Conservation (phyloP, 2,888 invertebrate species). For the Calliphora vomitoria region DNA sequence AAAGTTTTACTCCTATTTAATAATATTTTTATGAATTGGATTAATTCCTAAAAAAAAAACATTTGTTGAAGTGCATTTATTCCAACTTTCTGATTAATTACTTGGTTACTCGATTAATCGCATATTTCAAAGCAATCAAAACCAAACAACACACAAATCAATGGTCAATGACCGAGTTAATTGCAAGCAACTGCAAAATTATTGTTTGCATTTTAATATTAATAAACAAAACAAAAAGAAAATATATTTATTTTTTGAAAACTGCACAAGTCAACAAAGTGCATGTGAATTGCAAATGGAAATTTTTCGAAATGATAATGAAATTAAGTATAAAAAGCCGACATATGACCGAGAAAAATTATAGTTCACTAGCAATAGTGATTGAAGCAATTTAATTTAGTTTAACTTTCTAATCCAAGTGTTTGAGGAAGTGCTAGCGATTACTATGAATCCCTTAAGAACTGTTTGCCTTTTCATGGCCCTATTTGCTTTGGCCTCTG, state of each 20-base stretch:
- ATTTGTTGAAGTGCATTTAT: too few species aligned
- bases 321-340: constrained; percentile 23
- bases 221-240: not conserved
- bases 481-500: constrained; percentile 76
- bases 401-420: constrained; percentile 42
- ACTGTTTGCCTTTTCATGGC: constrained; percentile 78
- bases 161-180: constrained; percentile 41
- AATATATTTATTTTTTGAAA: not conserved
- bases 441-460: constrained; percentile 79
- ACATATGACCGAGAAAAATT: not conserved
- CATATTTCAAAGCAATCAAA: not conserved
- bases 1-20: too few species aligned
- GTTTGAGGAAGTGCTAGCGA: not conserved
- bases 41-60: too few species aligned
- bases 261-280: constrained; percentile 6
- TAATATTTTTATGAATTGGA: too few species aligned
- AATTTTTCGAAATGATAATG: not conserved
- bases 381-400: constrained; percentile 44
- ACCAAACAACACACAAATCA: not conserved
- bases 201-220: not conserved
- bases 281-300: not conserved
- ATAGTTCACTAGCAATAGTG: constrained; percentile 78
- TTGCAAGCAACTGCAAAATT: not conserved
- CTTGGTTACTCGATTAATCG: too few species aligned
- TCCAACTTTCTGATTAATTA: too few species aligned